Base-by-base conservation (phyloP, 2,113 vertebrate genomes). In the Mesoclemmys tuberculata region DNA sequence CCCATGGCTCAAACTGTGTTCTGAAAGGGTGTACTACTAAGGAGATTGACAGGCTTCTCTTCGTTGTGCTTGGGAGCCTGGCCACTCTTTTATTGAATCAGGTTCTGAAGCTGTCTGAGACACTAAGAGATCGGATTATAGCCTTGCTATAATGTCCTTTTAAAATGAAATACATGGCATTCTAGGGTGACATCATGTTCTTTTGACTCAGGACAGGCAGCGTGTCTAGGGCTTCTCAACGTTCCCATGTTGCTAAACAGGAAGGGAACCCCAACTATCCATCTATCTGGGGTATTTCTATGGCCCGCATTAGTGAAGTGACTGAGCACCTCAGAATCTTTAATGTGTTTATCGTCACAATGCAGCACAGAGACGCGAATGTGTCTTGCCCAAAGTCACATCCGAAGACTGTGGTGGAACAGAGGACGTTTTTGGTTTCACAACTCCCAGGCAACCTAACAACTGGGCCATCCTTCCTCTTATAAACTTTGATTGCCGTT, bases 31-130 rank as follows among this genome's bases (percentile, higher is more conserved):
- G 64, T 35, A 92, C 95, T 64, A 6, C 90, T 96, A 64, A 49
- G 48, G 83, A 95, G 89, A 94, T 71, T 84, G 88, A 8, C 46
- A 92, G 82, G 96, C 89, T 85, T 93, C 93, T 96, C 88, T 83
- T 95, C 91, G 89, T 56, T 52, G 52, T 85, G 74, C 93, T 96
- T 96, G 46, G 46, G 93, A 94, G 89, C 26, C 80, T 85, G 48
- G 92, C 95, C 94, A 95, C 90, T 92, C 87, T 97, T 96, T 94
- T 94, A 95, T 85, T 94, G 96, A 96, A 95, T 90, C 87, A 92
- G 88, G 90, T 96, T 94, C 94, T 94, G 93, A 97, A 93, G 93
- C 93, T 94, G 89, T 96, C 95, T 89, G 84, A 96, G 95, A 95
- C 96, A 92, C 92, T 94, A 81, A 93, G 92, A 94, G 90, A 96